phyloP scores from a whole-genome alignment of 2,888 invertebrate species.

The Ceratothoa steindachneri region DNA sequence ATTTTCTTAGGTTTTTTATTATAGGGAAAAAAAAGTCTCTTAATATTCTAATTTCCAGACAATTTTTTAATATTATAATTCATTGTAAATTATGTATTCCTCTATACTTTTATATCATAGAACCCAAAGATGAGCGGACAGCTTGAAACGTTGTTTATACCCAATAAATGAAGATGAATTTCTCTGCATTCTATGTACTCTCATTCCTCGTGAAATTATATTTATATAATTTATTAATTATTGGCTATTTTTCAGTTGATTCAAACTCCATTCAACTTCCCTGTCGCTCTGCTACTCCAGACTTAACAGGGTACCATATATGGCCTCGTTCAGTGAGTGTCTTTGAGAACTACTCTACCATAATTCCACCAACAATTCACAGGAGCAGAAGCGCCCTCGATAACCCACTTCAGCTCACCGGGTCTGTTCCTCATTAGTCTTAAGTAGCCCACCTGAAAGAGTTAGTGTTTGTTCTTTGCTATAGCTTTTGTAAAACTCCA shows the following conservation, averaged over 20 bases:
- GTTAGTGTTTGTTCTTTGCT: no score
- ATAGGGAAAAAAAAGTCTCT: not conserved
- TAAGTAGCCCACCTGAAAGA: no score
- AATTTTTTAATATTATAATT: no score
- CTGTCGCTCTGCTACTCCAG: conserved; percentile 28
- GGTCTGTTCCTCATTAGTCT: not conserved
- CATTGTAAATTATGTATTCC: no score
- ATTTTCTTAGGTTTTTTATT: not conserved
- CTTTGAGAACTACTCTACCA: conserved; percentile 28
- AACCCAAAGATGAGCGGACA: no score
- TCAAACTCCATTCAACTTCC: not conserved
- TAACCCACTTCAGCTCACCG: conserved; percentile 7
- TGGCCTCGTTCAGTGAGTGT: conserved; percentile 33
- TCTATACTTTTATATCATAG: no score
- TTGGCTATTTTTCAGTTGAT: not conserved
- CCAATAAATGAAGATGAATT: no score
- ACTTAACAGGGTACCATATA: conserved; percentile 8
- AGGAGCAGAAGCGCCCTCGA: conserved; percentile 40
- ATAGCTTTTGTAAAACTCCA: no score
- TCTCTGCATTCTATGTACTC: no score
- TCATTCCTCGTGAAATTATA: no score
- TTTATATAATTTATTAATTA: not conserved
- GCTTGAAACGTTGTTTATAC: no score
- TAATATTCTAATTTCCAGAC: no score
- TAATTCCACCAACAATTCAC: conserved; percentile 13